Conservation (phyloP, 2,797 vertebrate species). For the Rallus crepitans region DNA sequence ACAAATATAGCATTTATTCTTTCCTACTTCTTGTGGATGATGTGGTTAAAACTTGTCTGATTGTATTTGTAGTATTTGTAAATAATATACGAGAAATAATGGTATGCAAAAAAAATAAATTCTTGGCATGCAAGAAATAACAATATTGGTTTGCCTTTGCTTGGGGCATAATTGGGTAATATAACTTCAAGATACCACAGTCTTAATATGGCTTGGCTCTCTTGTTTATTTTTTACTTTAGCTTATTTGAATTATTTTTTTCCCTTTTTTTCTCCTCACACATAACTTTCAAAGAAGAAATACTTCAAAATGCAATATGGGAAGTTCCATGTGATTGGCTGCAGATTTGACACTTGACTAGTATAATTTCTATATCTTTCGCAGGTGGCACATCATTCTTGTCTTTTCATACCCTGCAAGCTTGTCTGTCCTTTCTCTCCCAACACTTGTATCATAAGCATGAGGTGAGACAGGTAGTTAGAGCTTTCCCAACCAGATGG, state of each 20-base stretch:
- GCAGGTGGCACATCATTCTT: rapidly evolving
- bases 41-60: neutral
- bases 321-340: neutral
- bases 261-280: neutral
- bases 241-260: neutral
- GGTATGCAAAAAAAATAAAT: neutral
- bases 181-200: neutral
- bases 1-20: neutral
- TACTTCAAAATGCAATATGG: neutral
- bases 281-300: neutral
- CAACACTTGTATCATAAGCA: neutral
- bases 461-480: neutral
- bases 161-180: neutral
- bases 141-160: neutral
- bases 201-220: neutral
- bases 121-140: neutral
- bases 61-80: neutral
- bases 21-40: neutral
- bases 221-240: neutral
- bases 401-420: neutral
- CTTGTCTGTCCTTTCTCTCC: neutral
- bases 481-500: neutral
- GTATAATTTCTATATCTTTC: neutral
- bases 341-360: neutral
- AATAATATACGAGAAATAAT: neutral